Evolutionary conservation across 1,140 invertebrate species (phyloP).

Genomic region (Calycopis cecrops): DNA sequence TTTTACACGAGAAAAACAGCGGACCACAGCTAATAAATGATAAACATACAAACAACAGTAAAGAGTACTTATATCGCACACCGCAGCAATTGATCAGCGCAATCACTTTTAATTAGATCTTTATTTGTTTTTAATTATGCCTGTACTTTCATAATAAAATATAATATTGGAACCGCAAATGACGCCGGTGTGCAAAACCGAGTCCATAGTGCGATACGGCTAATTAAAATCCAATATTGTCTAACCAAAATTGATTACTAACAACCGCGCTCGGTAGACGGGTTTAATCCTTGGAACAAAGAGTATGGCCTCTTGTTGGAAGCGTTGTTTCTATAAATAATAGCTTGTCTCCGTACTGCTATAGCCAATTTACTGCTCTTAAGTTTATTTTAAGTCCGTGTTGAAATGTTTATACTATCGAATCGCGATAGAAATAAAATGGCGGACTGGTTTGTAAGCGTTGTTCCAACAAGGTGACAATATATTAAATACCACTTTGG

Average conservation of each 20-base stretch:
- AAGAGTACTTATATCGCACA: neutral
- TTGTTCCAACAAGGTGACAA: constrained; percentile 1
- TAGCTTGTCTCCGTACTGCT: constrained; percentile 8
- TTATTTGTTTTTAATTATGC: constrained; percentile 19
- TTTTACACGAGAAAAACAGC: no score
- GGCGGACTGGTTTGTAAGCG: neutral
- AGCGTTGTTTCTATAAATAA: constrained; percentile 35
- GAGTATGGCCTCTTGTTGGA: constrained; percentile 39
- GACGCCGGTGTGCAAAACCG: constrained; percentile 28
- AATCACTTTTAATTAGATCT: constrained; percentile 17
- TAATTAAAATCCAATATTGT: constrained; percentile 72
- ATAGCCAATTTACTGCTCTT: constrained; percentile 23
- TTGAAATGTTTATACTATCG: constrained; percentile 5
- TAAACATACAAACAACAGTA: neutral
- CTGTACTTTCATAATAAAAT: constrained; percentile 13
- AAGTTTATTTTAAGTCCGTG: neutral
- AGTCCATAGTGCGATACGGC: constrained; percentile 38
- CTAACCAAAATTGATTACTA: constrained; percentile 64
- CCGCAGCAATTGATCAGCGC: neutral
- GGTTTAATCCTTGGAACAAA: constrained; percentile 47
- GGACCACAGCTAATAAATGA: no score
- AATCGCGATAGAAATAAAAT: constrained; percentile 1
- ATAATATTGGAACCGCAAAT: constrained; percentile 30
- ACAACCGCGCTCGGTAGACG: constrained; percentile 41
- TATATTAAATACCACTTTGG: neutral